Conservation (phyloP, 2,797 vertebrate genomes). For the Mormyrops attenuatus region DNA sequence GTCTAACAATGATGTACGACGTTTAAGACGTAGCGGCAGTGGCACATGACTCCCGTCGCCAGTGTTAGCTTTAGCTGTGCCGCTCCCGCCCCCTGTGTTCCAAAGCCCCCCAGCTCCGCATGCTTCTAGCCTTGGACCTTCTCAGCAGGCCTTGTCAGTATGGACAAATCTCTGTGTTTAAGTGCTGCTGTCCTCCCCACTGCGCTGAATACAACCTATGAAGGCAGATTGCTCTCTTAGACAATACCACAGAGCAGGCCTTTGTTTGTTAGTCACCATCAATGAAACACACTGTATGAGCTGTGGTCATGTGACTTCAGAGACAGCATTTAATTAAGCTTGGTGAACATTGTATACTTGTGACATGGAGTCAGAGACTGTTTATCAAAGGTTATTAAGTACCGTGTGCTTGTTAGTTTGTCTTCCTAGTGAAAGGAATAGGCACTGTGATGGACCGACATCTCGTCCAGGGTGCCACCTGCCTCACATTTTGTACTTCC, state of each 20-base stretch:
- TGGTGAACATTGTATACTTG: not conserved
- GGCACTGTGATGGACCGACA: not conserved
- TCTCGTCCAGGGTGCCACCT: not conserved
- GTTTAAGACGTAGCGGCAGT: slow-evolving; percentile 36
- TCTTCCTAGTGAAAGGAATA: not conserved
- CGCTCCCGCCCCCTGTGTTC: not conserved
- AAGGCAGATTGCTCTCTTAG: not conserved
- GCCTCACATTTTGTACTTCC: not conserved
- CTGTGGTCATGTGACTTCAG: not conserved
- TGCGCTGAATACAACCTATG: not conserved
- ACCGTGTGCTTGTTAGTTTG: not conserved
- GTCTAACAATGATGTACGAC: slow-evolving; percentile 42
- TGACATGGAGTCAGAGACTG: not conserved
- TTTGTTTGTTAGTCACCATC: slow-evolving; percentile 1
- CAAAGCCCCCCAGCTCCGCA: not conserved
- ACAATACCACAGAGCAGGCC: not conserved
- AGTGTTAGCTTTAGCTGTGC: slow-evolving; percentile 26
- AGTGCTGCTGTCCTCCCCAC: not conserved
- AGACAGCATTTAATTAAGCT: not conserved
- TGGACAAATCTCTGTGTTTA: slow-evolving; percentile 8
- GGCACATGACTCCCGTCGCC: slow-evolving; percentile 16
- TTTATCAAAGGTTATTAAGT: not conserved
- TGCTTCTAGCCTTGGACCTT: slow-evolving; percentile 4
- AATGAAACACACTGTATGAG: not conserved
- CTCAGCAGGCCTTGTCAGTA: slow-evolving; percentile 2